Percentiles rank a stretch among this genome's conserved stretches.
Evolutionary conservation across 1,140 invertebrate genomes (phyloP).

Genomic region (Ceratosolen solmsi): DNA sequence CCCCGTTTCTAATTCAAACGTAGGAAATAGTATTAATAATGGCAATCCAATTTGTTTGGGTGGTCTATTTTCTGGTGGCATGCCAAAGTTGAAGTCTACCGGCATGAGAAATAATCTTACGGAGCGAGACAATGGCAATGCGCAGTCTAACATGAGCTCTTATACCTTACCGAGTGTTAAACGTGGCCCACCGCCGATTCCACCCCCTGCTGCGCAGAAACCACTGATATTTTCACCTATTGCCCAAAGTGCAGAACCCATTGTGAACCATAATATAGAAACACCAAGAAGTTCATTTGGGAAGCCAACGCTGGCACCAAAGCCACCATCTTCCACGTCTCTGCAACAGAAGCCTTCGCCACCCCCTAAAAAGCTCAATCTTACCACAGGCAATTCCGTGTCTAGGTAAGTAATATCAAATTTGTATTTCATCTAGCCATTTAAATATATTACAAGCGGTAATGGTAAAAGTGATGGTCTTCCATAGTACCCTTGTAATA

Average conservation of each 20-base stretch:
- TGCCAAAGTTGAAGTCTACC: constrained; percentile 89
- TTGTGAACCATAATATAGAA: constrained; percentile 50
- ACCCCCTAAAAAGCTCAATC: constrained; percentile 71
- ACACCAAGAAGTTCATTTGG: constrained; percentile 67
- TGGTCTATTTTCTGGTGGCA: constrained; percentile 88
- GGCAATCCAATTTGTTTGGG: constrained; percentile 78
- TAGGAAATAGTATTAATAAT: constrained; percentile 69
- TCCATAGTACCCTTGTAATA: too few species aligned
- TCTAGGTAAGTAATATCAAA: constrained; percentile 57
- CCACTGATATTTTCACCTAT: constrained; percentile 59
- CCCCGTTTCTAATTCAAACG: constrained; percentile 62
- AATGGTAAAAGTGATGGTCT: too few species aligned
- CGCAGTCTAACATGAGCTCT: background rate
- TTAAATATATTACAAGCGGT: background rate
- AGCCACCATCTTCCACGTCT: constrained; percentile 67
- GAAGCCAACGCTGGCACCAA: constrained; percentile 74
- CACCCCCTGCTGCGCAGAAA: constrained; percentile 74
- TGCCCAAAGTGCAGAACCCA: constrained; percentile 55
- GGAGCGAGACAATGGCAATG: constrained; percentile 61
- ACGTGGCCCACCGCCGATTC: constrained; percentile 75
- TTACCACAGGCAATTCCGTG: constrained; percentile 64
- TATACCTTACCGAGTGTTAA: constrained; percentile 60
- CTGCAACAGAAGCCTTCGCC: constrained; percentile 71
- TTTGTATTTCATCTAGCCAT: background rate
- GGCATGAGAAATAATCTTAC: constrained; percentile 72